These are phyloP conservation scores for Capromys pilorides DNA, from an alignment of 2,797 vertebrate genomes.

Conservation along the genomic window DNA sequence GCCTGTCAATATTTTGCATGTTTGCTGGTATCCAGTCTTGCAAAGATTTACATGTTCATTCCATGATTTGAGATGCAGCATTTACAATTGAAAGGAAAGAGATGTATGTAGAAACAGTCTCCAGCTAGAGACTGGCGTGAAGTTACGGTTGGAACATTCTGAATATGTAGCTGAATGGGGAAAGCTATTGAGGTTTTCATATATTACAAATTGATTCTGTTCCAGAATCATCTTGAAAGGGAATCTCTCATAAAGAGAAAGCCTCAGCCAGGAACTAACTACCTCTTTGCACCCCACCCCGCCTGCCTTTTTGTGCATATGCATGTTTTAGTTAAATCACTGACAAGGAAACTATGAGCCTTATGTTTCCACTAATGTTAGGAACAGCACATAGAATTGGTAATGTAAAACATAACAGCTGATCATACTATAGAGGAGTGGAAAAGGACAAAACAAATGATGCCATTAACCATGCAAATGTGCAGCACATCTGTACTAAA, in stretches of 20 bases:
- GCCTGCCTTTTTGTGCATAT: conserved; percentile 56
- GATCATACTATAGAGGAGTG: conserved; percentile 87
- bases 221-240: conserved; percentile 46
- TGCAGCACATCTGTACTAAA: conserved; percentile 79
- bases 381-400: conserved; percentile 91
- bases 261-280: not conserved
- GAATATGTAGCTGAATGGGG: not conserved
- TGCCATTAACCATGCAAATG: conserved; percentile 88
- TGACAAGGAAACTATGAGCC: conserved; percentile 91
- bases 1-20: not conserved
- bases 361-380: conserved; percentile 89
- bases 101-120: not conserved
- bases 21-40: conserved; percentile 25
- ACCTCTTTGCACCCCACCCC: not conserved
- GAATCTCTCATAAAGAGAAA: conserved; percentile 50
- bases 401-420: conserved; percentile 91
- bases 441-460: conserved; percentile 84
- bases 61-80: not conserved
- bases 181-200: not conserved
- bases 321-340: conserved; percentile 88
- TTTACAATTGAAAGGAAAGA: not conserved
- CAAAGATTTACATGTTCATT: not conserved
- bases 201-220: conserved; percentile 14
- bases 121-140: not conserved
- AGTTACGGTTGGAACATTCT: conserved; percentile 13